Base-by-base conservation (phyloP, 2,113 vertebrate species). In the Rhizomys pruinosus region DNA sequence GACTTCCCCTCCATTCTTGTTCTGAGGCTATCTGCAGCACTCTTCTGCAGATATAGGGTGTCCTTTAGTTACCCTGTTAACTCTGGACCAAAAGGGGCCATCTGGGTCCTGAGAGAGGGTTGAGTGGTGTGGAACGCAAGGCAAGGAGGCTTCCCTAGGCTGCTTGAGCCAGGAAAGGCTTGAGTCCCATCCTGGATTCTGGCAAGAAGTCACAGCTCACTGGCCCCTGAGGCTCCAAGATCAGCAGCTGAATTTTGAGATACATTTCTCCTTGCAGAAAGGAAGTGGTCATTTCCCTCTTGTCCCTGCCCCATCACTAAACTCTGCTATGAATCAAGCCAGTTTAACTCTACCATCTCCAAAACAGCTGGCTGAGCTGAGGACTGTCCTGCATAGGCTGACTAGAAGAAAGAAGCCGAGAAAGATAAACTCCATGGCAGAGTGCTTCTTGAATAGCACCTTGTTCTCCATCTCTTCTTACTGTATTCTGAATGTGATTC, bases 221-320 rank as follows among this genome's bases (percentile, higher is more conserved):
- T 4, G 19, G 39, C 66, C 63, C 34, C 77, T 92, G 5, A 3
- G 47, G 42, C 20, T 44, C 77, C 44, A 61, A 66, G 73, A 32
- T 63, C 72, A 29, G 42, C 13, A 73, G 77, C 88, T 74, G 23
- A 16, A 34, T 78, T 94, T 66, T 77, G 42, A 92, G 69, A 93
- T 77, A 64, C 6, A 55, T 32, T 90, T 87, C 66, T 95, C 76
- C 66, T 37, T 57, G 72, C 22, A n/a, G 25, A 85, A 80, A 94
- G 44, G 77, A 95, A 76, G n/a, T 25, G 12, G 10, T 4, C 42
- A 29, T 93, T 82, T 79, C 74, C 52, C n/a, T 73, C 68, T 39
- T 61, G 16, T 66, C 34, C n/a, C 20, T n/a, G 27, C 39, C n/a
- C 19, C 2, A 22, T 68, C 52, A 9, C 12, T 61, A 52, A 92